phyloP scores from a whole-genome alignment of 1,140 invertebrate species.

The Drosophila parabipectinata region DNA sequence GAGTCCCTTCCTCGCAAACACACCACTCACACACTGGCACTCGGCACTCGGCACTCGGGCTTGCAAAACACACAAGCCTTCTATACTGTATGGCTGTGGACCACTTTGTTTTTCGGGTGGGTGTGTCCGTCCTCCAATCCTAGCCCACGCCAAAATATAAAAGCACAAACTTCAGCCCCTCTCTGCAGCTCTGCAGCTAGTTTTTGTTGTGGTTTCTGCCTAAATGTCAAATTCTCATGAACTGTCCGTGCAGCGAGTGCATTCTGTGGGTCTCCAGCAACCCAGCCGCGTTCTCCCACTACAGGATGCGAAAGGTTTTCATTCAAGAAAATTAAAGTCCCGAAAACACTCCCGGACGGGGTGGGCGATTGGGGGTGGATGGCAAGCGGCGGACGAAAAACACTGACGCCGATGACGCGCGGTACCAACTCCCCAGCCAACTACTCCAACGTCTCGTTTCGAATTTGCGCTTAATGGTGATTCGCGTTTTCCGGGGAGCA shows the following conservation, averaged over 20 bases:
- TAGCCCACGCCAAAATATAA: constrained; percentile 42
- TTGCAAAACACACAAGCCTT: too few species aligned
- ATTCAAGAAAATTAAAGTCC: constrained; percentile 25
- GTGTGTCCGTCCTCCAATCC: constrained; percentile 67
- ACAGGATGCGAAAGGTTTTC: constrained; percentile 27
- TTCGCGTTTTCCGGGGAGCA: neutral
- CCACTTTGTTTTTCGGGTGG: constrained; percentile 63
- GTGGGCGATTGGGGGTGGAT: constrained; percentile 2
- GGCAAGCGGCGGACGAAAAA: constrained; percentile 8
- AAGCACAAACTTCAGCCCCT: neutral
- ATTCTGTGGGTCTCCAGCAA: constrained; percentile 33
- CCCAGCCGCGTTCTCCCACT: neutral
- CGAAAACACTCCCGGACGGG: constrained; percentile 21
- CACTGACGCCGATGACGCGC: neutral
- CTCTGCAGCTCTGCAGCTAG: constrained; percentile 14
- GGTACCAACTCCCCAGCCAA: neutral
- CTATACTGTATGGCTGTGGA: constrained; percentile 19
- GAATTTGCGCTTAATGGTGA: neutral
- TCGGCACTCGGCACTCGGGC: constrained; percentile 19
- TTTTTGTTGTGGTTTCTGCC: constrained; percentile 24
- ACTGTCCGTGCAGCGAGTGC: constrained; percentile 31
- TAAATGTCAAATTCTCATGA: constrained; percentile 81
- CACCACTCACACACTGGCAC: constrained; percentile 12
- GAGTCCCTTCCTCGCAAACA: constrained; percentile 44
- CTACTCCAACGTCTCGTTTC: neutral